Evolutionary conservation across 2,888 invertebrate genomes (phyloP).

Genomic region (Brachyptera putata): DNA sequence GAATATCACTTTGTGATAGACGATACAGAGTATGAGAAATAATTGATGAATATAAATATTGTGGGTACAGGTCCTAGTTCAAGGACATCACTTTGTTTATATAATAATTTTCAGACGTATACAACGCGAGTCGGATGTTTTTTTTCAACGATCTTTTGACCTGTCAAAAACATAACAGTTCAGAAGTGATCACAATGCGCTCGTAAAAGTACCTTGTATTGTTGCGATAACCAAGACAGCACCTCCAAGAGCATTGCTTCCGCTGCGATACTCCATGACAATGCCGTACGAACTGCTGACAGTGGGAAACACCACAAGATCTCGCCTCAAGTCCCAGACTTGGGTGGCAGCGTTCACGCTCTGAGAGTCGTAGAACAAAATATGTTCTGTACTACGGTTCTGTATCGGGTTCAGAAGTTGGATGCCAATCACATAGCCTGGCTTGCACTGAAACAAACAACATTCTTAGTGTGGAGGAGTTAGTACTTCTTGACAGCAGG

Average conservation of each 20-base stretch:
- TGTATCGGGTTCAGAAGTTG: constrained; percentile 88
- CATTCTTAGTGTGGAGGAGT: background rate
- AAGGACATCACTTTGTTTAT: no score
- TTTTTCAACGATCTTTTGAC: background rate
- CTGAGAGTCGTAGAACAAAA: constrained; percentile 73
- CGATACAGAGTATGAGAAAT: no score
- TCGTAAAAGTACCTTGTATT: constrained; percentile 52
- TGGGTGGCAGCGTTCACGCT: constrained; percentile 53
- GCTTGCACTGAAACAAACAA: constrained; percentile 54
- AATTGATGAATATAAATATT: no score
- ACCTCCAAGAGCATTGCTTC: constrained; percentile 71
- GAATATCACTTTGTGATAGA: no score
- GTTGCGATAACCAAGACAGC: constrained; percentile 74
- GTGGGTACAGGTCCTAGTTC: no score
- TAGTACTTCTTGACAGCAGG: background rate
- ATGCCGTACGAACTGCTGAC: constrained; percentile 80
- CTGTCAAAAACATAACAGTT: no score
- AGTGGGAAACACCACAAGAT: constrained; percentile 85
- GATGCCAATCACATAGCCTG: constrained; percentile 81
- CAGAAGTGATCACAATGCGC: background rate
- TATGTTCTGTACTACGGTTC: constrained; percentile 79
- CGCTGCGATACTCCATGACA: constrained; percentile 75
- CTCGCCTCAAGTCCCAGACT: constrained; percentile 74
- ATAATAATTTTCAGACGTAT: no score
- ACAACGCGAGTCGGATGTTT: no score